Evolutionary conservation across 2,797 vertebrate species (phyloP), one percentile per base, ranked within the genome.

Genomic region (Erethizon dorsatum): DNA sequence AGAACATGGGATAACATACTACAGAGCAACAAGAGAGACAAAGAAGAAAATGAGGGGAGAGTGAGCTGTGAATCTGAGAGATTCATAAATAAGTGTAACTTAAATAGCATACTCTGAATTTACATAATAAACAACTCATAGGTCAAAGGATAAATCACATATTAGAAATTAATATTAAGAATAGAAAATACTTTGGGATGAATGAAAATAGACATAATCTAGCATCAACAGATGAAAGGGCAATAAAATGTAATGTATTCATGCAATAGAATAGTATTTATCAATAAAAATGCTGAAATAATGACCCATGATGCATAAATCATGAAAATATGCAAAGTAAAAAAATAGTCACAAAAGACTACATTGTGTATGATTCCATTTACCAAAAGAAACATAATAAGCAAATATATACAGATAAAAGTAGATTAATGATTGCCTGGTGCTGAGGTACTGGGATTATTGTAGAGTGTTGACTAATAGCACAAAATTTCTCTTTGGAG

Each of bases 161-260:
- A 67, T 82, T 87, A 24, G 2, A 94, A 77, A 92, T 85, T 52
- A 91, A 56, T 69, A 65, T n/a, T 63, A 91, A n/a, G 41, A 57
- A 45, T 28, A 79, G 14, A 92, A 91, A 83, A 28, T 65, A 79
- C 8, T 83, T 92, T 13, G 8, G 15, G 14, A 75, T 59, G 14
- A 59, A 67, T 83, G 7, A 37, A 95, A 88, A 87, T 63, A 79
- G 28, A 71, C 5, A 87, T 6, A 24, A n/a, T 71, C 1, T 24
- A 59, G 61, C 22, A 47, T 75, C 59, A 90, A 7, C 47, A 80
- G 61, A 79, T 65, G 17, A 52, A 75, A 10, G 7, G 83, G 15
- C 12, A 80, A 59, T 78, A 92, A 83, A 83, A 84, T 79, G 31
- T 71, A 24, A 73, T 26, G 26, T 52, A 50, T 31, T 33, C 8